A percentile compares a stretch with the other conserved stretches of the same genome.
Conservation (phyloP, 2,797 vertebrate species). For the Psittacula derbiana region DNA sequence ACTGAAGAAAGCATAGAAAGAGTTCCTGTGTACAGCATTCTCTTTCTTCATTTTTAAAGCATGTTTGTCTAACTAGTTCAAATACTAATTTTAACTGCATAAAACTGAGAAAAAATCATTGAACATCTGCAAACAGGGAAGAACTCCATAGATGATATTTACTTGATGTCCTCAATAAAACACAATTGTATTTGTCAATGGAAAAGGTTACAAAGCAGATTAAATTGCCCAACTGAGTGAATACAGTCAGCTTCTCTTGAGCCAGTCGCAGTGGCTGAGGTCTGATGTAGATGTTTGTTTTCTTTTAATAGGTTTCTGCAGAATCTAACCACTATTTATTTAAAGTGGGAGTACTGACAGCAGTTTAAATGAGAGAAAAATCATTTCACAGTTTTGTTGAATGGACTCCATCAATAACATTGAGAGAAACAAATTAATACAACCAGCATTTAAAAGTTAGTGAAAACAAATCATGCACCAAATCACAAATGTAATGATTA, state of each 20-base stretch:
- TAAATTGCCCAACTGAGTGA: constrained; percentile 4
- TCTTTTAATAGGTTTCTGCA: neutral
- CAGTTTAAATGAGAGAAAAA: neutral
- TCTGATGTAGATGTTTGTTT: neutral
- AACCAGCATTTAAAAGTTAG: neutral
- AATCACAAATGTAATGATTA: neutral
- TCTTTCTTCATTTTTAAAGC: neutral
- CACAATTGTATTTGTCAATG: neutral
- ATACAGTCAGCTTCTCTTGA: neutral
- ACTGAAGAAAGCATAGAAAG: neutral
- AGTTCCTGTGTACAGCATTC: neutral
- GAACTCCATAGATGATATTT: constrained; percentile 12
- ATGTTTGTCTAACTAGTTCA: neutral
- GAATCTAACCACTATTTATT: neutral
- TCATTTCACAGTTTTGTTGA: neutral
- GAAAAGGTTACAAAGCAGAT: neutral
- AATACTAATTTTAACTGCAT: neutral
- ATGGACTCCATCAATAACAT: neutral
- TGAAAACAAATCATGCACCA: neutral
- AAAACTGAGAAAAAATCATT: neutral
- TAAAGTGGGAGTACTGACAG: neutral
- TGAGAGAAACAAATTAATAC: neutral
- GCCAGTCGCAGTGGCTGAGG: neutral
- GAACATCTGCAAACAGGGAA: neutral
- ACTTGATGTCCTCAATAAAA: neutral